Evolutionary conservation across 2,888 invertebrate genomes (phyloP).

Genomic region (Dolichomitus sp.): DNA sequence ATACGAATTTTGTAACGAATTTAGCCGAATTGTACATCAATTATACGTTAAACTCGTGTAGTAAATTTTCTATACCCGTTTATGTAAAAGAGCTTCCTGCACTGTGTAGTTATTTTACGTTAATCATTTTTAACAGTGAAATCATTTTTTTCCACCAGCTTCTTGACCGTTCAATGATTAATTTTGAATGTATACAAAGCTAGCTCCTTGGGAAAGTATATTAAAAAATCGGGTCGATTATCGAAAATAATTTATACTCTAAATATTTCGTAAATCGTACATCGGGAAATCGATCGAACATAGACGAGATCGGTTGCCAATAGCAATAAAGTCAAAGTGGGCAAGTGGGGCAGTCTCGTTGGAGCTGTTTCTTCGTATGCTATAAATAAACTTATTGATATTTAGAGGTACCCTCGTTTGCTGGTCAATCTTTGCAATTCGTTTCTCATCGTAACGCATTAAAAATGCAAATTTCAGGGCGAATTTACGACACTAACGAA

Average conservation of each 20-base stretch:
- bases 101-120: no score
- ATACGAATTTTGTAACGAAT: no score
- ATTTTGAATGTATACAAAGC: no score
- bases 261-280: conserved; percentile 10
- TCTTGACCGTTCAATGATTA: no score
- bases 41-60: no score
- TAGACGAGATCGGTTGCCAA: conserved; percentile 60
- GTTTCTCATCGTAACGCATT: not conserved
- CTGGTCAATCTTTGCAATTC: conserved; percentile 16
- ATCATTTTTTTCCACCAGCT: no score
- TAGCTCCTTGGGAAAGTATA: not conserved
- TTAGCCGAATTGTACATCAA: no score
- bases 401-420: conserved; percentile 1
- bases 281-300: conserved; percentile 34
- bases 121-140: no score
- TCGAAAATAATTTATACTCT: not conserved
- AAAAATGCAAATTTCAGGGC: conserved; percentile 29
- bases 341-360: conserved; percentile 62
- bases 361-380: conserved; percentile 45
- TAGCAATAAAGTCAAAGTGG: conserved; percentile 55
- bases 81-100: no score
- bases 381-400: conserved; percentile 63
- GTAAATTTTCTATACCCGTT: no score
- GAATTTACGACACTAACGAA: conserved; percentile 50
- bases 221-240: not conserved